Conservation (phyloP, 1,140 invertebrate genomes). For the Magallana ariakensis region DNA sequence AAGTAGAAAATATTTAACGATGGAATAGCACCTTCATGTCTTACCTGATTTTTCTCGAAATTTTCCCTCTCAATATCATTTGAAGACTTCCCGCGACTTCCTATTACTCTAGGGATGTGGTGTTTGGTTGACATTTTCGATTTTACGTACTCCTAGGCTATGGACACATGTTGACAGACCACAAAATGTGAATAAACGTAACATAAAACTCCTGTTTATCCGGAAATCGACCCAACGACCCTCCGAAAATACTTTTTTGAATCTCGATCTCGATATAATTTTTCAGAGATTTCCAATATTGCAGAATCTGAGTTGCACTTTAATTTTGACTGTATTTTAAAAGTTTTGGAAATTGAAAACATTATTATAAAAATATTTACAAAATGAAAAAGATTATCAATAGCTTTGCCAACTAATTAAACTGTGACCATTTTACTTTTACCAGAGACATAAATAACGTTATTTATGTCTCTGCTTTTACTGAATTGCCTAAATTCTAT, state of each 20-base stretch:
- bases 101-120: slow-evolving; percentile 71
- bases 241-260: neutral
- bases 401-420: neutral
- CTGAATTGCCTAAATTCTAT: neutral
- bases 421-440: no score
- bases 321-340: neutral
- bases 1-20: no score
- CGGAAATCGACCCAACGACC: slow-evolving; percentile 19
- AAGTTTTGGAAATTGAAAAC: neutral
- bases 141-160: neutral
- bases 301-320: neutral
- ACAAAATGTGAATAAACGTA: slow-evolving; percentile 22
- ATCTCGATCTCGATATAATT: slow-evolving; percentile 3
- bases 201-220: neutral
- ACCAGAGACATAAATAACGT: no score
- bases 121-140: slow-evolving; percentile 72
- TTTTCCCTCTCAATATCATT: slow-evolving; percentile 75
- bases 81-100: slow-evolving; percentile 70
- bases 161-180: slow-evolving; percentile 23
- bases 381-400: neutral
- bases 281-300: neutral
- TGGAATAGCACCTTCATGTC: no score
- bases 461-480: no score
- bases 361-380: neutral
- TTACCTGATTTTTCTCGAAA: slow-evolving; percentile 77